Conservation (phyloP, 2,797 vertebrate genomes). For the Cuculus canorus region DNA sequence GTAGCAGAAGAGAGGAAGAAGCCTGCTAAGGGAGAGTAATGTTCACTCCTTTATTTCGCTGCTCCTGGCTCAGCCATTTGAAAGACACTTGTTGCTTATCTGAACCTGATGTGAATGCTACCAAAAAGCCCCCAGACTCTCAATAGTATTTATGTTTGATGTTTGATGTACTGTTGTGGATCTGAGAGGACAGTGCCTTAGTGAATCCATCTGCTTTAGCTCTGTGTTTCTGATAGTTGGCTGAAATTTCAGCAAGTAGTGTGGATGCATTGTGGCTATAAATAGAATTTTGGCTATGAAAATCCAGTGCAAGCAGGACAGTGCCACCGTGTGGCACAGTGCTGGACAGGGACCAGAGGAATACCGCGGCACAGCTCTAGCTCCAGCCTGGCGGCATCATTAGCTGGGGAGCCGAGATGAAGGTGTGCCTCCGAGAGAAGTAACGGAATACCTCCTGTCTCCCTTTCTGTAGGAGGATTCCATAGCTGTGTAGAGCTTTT, state of each 20-base stretch:
- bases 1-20: background rate
- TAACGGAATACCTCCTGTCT: background rate
- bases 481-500: background rate
- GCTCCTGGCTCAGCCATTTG: background rate
- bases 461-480: background rate
- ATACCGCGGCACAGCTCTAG: background rate
- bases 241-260: background rate
- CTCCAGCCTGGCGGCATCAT: background rate
- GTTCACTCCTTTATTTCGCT: background rate
- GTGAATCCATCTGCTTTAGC: background rate
- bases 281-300: background rate
- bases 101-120: background rate
- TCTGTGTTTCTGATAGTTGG: background rate
- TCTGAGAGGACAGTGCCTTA: background rate
- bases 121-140: background rate
- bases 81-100: background rate
- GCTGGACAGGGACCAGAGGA: background rate
- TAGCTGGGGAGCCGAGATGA: background rate
- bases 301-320: background rate
- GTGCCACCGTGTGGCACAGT: conserved; percentile 23
- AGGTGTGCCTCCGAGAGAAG: background rate
- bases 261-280: background rate
- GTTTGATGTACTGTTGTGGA: background rate
- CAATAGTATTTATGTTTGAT: background rate
- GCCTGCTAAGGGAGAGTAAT: background rate